Evolutionary conservation across 2,113 vertebrate genomes (phyloP).

Genomic region (Psilopogon haemacephalus): DNA sequence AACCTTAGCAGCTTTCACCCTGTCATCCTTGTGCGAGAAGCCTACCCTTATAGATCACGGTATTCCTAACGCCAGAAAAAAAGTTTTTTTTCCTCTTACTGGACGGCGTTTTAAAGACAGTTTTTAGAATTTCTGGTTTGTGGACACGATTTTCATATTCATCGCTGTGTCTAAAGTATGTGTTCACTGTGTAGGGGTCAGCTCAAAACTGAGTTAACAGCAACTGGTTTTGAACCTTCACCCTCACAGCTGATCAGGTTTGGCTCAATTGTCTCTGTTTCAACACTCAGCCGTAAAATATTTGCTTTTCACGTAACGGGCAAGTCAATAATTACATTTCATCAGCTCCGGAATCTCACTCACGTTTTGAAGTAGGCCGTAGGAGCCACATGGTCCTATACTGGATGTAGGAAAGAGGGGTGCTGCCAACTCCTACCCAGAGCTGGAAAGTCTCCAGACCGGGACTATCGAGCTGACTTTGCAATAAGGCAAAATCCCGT

Average conservation of each 20-base stretch:
- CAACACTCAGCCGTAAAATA: neutral
- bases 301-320: neutral
- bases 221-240: neutral
- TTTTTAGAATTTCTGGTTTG: neutral
- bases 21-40: neutral
- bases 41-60: neutral
- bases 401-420: neutral
- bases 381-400: neutral
- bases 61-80: neutral
- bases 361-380: neutral
- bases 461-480: fast-evolving
- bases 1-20: neutral
- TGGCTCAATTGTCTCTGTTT: neutral
- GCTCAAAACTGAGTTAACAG: neutral
- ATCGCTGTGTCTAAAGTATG: neutral
- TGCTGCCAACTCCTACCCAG: neutral
- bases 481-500: neutral
- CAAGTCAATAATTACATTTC: neutral
- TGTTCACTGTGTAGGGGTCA: neutral
- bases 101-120: neutral
- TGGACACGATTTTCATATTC: neutral
- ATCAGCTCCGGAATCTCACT: neutral
- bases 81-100: neutral
- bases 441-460: neutral
- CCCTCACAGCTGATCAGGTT: neutral